Conservation (phyloP, 2,888 invertebrate genomes). For the Apamea monoglypha region DNA sequence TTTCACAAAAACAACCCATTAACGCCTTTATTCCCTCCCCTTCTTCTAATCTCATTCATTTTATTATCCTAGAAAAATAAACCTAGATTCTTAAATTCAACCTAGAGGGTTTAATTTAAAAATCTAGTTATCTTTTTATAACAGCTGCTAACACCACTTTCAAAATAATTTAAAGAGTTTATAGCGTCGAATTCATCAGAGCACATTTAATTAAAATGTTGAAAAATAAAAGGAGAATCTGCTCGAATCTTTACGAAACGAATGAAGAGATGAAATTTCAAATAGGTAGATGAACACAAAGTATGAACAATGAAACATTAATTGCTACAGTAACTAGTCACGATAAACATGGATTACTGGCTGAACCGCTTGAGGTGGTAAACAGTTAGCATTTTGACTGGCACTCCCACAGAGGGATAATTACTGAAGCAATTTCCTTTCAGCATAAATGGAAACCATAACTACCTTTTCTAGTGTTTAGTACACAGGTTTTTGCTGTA, state of each 20-base stretch:
- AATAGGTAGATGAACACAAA: neutral
- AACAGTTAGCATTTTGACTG: conserved; percentile 33
- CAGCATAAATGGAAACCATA: conserved; percentile 11
- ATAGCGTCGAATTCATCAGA: conserved; percentile 7
- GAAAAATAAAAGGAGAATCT: conserved; percentile 5
- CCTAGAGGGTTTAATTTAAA: conserved; percentile 5
- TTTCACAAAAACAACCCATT: too few relatives aligned
- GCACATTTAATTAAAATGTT: conserved; percentile 18
- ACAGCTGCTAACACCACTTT: neutral
- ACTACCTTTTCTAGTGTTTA: neutral
- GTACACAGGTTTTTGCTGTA: neutral
- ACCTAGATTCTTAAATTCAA: neutral
- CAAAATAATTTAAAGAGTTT: neutral
- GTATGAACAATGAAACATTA: conserved; percentile 27
- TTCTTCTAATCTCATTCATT: conserved; percentile 22
- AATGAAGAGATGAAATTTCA: conserved; percentile 5
- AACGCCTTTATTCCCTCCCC: neutral
- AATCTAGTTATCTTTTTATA: conserved; percentile 22
- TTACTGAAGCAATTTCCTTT: conserved; percentile 44
- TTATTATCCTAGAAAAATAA: conserved; percentile 16
- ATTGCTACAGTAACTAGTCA: conserved; percentile 20
- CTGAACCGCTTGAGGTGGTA: conserved; percentile 17
- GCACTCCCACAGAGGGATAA: conserved; percentile 14
- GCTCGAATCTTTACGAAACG: neutral
- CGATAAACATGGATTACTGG: conserved; percentile 11